These are phyloP conservation scores for Procambarus virginalis DNA, from an alignment of 1,140 invertebrate genomes.

Conservation along the genomic window DNA sequence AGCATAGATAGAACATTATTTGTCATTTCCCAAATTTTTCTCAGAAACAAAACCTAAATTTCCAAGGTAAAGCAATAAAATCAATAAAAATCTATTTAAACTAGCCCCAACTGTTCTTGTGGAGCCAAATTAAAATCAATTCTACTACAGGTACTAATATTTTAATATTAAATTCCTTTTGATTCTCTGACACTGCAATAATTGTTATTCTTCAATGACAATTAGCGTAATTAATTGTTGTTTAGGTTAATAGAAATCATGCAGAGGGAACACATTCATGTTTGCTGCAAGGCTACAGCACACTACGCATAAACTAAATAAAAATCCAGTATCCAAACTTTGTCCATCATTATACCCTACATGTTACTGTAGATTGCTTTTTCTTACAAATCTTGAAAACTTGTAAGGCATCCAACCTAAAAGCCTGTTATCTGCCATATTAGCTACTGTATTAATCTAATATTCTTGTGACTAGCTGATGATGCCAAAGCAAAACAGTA, in stretches of 20 bases:
- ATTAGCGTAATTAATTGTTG: background rate
- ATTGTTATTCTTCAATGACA: background rate
- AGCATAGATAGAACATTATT: background rate
- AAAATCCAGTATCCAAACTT: no score
- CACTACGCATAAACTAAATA: background rate
- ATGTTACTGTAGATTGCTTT: no score
- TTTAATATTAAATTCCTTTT: background rate
- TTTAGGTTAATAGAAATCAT: background rate
- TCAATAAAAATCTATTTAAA: no score
- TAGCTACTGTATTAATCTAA: no score
- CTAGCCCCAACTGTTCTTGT: no score
- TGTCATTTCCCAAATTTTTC: background rate
- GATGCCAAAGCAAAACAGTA: no score
- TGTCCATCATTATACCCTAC: no score
- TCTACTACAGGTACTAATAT: background rate
- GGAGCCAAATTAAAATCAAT: no score
- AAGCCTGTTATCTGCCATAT: no score
- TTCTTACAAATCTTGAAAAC: no score
- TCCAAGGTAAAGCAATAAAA: background rate
- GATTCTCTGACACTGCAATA: background rate
- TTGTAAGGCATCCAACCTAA: no score
- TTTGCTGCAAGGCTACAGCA: background rate
- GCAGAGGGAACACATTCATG: background rate
- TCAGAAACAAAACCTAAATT: background rate
- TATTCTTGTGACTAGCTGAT: no score